Conservation (phyloP, 2,888 invertebrate species). For the Phytoseiulus persimilis region DNA sequence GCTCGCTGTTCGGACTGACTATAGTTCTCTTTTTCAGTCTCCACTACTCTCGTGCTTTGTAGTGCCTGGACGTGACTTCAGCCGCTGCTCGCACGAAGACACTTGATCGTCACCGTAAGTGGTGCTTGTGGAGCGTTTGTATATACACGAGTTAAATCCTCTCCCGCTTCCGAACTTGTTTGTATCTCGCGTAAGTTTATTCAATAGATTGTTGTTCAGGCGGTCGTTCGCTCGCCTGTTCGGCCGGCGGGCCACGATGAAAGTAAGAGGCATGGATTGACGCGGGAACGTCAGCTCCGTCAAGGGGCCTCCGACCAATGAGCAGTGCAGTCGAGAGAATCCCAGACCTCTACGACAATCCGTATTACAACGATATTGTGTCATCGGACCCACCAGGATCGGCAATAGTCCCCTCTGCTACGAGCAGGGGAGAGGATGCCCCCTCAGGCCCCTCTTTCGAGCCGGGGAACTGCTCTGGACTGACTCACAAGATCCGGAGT, state of each 20-base stretch:
- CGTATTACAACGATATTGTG: background rate
- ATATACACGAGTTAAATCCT: background rate
- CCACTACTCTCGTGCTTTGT: background rate
- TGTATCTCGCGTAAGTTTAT: background rate
- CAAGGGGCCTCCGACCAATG: background rate
- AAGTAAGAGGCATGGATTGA: conserved; percentile 5
- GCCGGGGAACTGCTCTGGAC: too few relatives aligned
- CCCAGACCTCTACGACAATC: background rate
- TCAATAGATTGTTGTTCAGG: background rate
- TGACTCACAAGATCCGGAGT: too few relatives aligned
- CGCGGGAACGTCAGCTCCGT: background rate
- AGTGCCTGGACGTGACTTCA: background rate
- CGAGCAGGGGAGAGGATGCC: background rate
- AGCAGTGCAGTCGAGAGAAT: background rate
- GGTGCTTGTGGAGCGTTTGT: background rate
- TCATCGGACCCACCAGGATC: background rate
- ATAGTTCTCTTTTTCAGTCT: background rate
- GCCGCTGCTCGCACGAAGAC: background rate
- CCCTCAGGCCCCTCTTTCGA: too few relatives aligned
- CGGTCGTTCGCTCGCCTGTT: background rate
- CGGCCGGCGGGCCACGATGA: background rate
- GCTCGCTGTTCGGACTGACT: background rate
- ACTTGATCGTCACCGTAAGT: background rate
- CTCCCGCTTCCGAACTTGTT: background rate
- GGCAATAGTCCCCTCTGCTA: too few relatives aligned